phyloP scores from a whole-genome alignment of 2,113 vertebrate species.

The Solea senegalensis region DNA sequence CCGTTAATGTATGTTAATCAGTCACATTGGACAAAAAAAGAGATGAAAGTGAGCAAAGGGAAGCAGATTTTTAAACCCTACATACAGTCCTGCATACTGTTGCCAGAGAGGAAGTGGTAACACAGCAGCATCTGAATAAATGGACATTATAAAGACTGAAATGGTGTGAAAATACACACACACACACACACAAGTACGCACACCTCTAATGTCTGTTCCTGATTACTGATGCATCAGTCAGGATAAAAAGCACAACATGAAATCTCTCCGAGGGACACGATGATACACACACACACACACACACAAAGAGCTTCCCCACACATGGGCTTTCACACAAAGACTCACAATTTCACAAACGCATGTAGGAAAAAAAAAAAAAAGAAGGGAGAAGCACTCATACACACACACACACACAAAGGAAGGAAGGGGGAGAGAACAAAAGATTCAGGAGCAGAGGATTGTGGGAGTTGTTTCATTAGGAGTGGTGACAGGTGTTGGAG shows the following conservation, averaged over 20 bases:
- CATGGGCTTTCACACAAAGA: too few relatives aligned
- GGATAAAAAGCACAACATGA: too few relatives aligned
- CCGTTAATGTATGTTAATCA: background rate
- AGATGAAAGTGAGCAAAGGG: slow-evolving; percentile 52
- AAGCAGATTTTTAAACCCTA: slow-evolving; percentile 33
- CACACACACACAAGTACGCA: too few relatives aligned
- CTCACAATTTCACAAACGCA: slow-evolving; percentile 8
- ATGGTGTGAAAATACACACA: too few relatives aligned
- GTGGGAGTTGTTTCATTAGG: slow-evolving; percentile 72
- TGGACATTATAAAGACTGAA: too few relatives aligned
- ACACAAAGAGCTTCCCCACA: slow-evolving; percentile 15
- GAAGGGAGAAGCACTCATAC: slow-evolving; percentile 4
- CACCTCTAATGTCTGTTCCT: slow-evolving; percentile 7
- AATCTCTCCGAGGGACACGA: slow-evolving; percentile 24
- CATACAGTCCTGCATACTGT: too few relatives aligned
- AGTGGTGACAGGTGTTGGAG: slow-evolving; percentile 70
- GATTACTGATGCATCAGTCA: slow-evolving; percentile 15
- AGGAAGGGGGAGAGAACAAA: slow-evolving; percentile 51
- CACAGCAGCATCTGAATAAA: too few relatives aligned
- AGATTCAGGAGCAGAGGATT: slow-evolving; percentile 59
- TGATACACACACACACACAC: slow-evolving; percentile 8
- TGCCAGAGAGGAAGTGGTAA: too few relatives aligned
- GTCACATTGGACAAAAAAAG: slow-evolving; percentile 19
- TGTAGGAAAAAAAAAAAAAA: slow-evolving; percentile 24
- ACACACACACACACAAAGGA: slow-evolving; percentile 29